Evolutionary conservation across 2,113 vertebrate genomes (phyloP).

Genomic region (Labeo catla): DNA sequence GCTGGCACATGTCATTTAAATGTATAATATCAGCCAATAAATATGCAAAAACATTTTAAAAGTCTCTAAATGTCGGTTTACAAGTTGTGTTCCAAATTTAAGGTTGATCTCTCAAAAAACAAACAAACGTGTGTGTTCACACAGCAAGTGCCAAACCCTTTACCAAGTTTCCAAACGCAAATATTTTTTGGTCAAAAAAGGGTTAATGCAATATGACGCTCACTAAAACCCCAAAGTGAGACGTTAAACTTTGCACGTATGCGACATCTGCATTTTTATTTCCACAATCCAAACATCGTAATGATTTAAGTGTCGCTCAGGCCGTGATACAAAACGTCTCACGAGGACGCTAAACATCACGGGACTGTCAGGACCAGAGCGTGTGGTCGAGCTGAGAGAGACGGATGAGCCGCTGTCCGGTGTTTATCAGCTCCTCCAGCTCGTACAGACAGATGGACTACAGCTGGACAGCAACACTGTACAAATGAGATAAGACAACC

Average conservation of each 20-base stretch:
- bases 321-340: background rate
- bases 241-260: background rate
- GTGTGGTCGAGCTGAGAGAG: background rate
- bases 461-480: conserved; percentile 21
- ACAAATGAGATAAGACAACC: conserved; percentile 30
- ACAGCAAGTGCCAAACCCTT: background rate
- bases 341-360: background rate
- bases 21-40: background rate
- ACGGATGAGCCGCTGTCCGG: conserved; percentile 1
- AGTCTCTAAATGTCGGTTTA: background rate
- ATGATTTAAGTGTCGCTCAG: background rate
- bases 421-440: background rate
- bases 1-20: background rate
- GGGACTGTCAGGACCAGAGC: background rate
- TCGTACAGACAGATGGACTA: background rate
- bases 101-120: background rate
- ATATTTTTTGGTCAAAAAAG: background rate
- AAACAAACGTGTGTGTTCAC: too few relatives aligned
- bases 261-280: background rate
- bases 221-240: background rate
- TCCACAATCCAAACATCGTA: background rate
- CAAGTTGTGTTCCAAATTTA: too few relatives aligned
- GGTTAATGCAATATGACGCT: background rate
- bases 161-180: background rate
- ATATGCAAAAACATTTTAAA: background rate